These are phyloP conservation scores for Portunus trituberculatus DNA, from an alignment of 1,140 invertebrate species.

Conservation along the genomic window DNA sequence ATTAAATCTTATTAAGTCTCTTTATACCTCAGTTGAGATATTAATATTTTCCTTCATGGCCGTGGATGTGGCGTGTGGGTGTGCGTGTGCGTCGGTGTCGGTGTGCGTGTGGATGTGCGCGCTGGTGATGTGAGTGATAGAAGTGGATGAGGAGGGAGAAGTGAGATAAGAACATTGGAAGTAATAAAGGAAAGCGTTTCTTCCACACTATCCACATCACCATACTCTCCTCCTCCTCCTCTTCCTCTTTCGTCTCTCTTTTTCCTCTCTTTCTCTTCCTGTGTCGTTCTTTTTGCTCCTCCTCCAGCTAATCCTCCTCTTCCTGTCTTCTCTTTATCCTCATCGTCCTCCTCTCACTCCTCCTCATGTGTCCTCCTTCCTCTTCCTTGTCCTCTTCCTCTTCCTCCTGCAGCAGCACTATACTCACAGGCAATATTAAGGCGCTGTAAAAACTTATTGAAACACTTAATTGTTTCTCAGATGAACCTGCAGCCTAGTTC, in stretches of 20 bases:
- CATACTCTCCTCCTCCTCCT: background rate
- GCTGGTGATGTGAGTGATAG: too few relatives aligned
- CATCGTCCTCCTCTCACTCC: background rate
- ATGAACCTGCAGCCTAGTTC: slow-evolving; percentile 51
- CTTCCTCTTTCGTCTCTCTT: too few relatives aligned
- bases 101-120: too few relatives aligned
- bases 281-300: background rate
- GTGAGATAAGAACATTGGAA: too few relatives aligned
- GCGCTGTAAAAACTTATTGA: slow-evolving; percentile 70
- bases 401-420: background rate
- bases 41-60: too few relatives aligned
- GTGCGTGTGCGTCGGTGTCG: too few relatives aligned
- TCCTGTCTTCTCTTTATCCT: slow-evolving; percentile 12
- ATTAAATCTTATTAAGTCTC: too few relatives aligned
- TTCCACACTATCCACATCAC: background rate
- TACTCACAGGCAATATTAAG: slow-evolving; percentile 60
- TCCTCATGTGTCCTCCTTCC: background rate
- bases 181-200: background rate
- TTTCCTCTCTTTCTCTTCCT: too few relatives aligned
- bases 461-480: slow-evolving; percentile 67
- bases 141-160: background rate
- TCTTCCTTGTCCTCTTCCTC: background rate
- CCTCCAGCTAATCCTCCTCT: background rate
- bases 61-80: too few relatives aligned
- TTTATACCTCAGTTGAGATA: too few relatives aligned